Percentiles rank a stretch among this genome's conserved stretches.
phyloP scores from a whole-genome alignment of 2,888 invertebrate species.

The Eremobia ochroleuca region DNA sequence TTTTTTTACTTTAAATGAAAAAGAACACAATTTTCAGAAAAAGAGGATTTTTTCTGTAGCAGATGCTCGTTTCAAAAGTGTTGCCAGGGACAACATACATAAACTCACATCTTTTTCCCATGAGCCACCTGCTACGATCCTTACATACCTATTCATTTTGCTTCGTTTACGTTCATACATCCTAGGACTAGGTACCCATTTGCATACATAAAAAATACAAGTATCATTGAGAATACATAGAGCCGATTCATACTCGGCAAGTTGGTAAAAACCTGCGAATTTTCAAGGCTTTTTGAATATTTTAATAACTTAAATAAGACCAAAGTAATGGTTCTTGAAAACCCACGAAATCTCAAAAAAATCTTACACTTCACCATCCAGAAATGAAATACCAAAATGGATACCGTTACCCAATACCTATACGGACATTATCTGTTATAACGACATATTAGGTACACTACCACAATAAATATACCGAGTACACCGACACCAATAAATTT shows the following conservation, averaged over 20 bases:
- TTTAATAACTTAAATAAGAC: neutral
- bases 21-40: neutral
- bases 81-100: neutral
- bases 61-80: neutral
- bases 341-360: conserved; percentile 17
- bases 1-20: no score
- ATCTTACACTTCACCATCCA: conserved; percentile 10
- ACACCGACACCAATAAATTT: conserved; percentile 85
- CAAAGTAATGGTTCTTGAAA: neutral
- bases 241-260: neutral
- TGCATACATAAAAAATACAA: no score
- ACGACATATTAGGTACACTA: conserved; percentile 87
- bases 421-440: conserved; percentile 81
- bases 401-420: conserved; percentile 81
- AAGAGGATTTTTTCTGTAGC: neutral
- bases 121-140: neutral
- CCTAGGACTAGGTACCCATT: neutral
- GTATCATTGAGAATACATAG: no score
- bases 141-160: neutral
- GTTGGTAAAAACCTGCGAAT: neutral
- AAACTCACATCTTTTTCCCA: neutral
- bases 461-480: conserved; percentile 82
- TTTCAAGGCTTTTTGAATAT: neutral
- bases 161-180: neutral
- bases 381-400: conserved; percentile 77